phyloP scores from a whole-genome alignment of 2,113 vertebrate genomes.

The Monarcha castaneiventris region DNA sequence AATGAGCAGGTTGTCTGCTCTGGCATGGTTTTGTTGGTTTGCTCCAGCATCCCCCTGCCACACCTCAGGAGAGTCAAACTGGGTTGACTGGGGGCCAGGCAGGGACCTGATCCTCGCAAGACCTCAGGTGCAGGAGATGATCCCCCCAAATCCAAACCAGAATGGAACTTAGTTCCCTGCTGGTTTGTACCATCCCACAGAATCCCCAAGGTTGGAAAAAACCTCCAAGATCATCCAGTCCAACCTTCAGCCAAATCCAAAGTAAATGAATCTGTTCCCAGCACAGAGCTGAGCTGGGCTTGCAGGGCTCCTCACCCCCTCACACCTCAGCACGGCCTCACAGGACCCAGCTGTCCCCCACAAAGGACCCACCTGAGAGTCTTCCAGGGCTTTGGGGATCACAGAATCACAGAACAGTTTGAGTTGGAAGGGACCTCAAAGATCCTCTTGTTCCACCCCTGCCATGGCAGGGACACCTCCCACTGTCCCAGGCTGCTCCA shows the following conservation, averaged over 20 bases:
- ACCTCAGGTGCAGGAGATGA: background rate
- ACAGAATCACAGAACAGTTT: background rate
- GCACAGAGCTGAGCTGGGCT: background rate
- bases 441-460: too few species aligned
- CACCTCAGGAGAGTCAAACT: background rate
- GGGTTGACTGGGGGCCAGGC: background rate
- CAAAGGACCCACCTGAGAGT: background rate
- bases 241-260: fast-evolving
- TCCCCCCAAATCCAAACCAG: background rate
- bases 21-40: too few species aligned
- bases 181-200: background rate
- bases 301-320: background rate
- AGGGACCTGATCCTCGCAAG: background rate
- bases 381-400: background rate
- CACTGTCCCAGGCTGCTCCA: background rate
- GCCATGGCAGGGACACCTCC: background rate
- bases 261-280: background rate
- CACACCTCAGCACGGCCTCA: fast-evolving
- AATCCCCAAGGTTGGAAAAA: background rate
- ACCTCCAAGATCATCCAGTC: background rate
- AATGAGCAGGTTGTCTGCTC: fast-evolving
- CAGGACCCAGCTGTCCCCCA: fast-evolving
- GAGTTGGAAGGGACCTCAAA: background rate
- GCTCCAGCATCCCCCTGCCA: background rate
- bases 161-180: background rate